Base-by-base conservation (phyloP, 2,113 vertebrate species). In the Bolborhynchus lineola region DNA sequence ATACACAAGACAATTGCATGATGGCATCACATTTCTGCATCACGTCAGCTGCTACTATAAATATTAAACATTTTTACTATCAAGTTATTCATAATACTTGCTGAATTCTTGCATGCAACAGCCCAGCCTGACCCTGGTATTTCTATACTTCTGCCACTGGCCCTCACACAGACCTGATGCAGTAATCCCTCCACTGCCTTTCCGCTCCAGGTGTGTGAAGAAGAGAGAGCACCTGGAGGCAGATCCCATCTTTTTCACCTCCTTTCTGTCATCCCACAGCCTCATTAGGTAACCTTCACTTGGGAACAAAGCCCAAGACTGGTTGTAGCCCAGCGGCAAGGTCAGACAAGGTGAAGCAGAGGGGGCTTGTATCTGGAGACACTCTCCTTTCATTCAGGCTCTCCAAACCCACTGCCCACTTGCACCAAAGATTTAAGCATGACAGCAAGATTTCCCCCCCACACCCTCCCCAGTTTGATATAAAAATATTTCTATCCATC, bases 211-310 rank as follows among this genome's bases (percentile, higher is more conserved):
- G 19, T 37, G 5, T 4, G 7, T 25, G 19, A 82, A 71, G 28
- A 17, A 68, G 16, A 63, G 5, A 15, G 13, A 76, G 42, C 13
- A 57, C 8, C 28, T 49, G 65, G 23, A 52, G 31, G 25, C 5
- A 82, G 8, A 18, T 47, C 71, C 29, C 35, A 33, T 15, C 4
- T 7, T 67, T 31, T 44, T 39, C n/a, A 50, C 3, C 11, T 67
- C 13, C 28, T 52, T 6, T 13, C 2, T 70, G 5, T 24, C 8
- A 3, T 75, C 65, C n/a, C 42, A 71, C 28, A 64, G 14, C 7
- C 26, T 82, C 0, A 0, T 39, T 33, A 37, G 6, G 2, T 28
- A 68, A 6, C 12, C 16, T 85, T 68, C 19, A n/a, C 21, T 19
- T 49, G 6, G 4, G 10, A 9, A 57, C 33, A 82, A 88, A 83